phyloP scores from a whole-genome alignment of 2,797 vertebrate genomes.

The Pantherophis vulpinus region DNA sequence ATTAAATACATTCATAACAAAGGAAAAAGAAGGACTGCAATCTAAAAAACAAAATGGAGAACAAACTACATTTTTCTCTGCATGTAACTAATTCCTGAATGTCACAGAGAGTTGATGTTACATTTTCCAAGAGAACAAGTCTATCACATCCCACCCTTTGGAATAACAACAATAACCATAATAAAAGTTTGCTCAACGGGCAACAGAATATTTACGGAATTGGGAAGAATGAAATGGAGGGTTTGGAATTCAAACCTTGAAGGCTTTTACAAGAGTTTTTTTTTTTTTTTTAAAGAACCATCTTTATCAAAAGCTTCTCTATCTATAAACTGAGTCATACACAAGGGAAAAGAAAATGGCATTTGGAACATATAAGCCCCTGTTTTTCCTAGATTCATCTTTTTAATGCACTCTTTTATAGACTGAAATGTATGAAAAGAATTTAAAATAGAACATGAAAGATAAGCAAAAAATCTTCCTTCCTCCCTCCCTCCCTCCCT shows the following conservation, averaged over 20 bases:
- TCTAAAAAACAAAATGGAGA: not conserved
- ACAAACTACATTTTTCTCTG: not conserved
- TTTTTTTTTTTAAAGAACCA: not conserved
- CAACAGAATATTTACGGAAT: not conserved
- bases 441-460: not conserved
- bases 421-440: not conserved
- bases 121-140: too few species aligned
- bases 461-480: not conserved
- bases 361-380: not conserved
- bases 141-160: not conserved
- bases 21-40: not conserved
- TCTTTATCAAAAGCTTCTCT: not conserved
- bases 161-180: not conserved
- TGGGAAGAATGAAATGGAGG: not conserved
- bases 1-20: too few species aligned
- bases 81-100: not conserved
- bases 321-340: not conserved
- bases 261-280: not conserved
- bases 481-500: too few species aligned
- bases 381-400: not conserved
- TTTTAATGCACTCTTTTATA: not conserved
- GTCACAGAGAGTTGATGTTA: not conserved
- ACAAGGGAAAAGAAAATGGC: not conserved
- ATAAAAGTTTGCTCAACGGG: not conserved
- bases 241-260: not conserved